phyloP scores from a whole-genome alignment of 2,888 invertebrate genomes.

The Ectemnius lituratus region DNA sequence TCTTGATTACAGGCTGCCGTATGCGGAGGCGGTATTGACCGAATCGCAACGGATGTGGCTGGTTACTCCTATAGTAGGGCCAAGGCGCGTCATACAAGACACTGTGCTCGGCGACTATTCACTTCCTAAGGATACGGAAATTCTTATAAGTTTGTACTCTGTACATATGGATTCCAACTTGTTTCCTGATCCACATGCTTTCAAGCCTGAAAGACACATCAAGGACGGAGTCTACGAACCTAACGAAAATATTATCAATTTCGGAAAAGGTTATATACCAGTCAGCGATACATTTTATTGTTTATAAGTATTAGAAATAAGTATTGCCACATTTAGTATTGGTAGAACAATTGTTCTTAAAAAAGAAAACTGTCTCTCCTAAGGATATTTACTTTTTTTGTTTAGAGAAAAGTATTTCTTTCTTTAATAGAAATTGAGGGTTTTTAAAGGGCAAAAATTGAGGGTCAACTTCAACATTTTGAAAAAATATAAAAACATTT shows the following conservation, averaged over 20 bases:
- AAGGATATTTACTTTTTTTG: too few species aligned
- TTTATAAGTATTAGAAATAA: neutral
- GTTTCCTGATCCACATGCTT: conserved; percentile 82
- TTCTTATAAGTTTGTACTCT: conserved; percentile 80
- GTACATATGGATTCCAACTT: conserved; percentile 80
- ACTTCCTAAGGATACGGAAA: conserved; percentile 80
- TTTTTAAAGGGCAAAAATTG: too few species aligned
- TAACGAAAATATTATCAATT: conserved; percentile 70
- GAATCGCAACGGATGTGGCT: conserved; percentile 78
- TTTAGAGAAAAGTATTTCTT: too few species aligned
- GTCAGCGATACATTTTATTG: neutral
- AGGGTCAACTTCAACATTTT: too few species aligned
- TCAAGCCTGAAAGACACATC: conserved; percentile 84
- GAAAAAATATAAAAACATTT: too few species aligned
- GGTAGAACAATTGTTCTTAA: too few species aligned
- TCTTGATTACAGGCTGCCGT: conserved; percentile 75
- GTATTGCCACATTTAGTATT: too few species aligned
- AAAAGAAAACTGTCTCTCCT: too few species aligned
- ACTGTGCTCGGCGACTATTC: conserved; percentile 80
- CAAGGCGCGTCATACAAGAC: conserved; percentile 79
- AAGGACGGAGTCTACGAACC: conserved; percentile 63
- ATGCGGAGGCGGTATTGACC: conserved; percentile 77
- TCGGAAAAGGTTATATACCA: conserved; percentile 72
- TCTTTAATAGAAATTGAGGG: too few species aligned
- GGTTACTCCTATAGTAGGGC: conserved; percentile 78